phyloP scores from a whole-genome alignment of 2,888 invertebrate species.

The Drosophila macrospina region DNA sequence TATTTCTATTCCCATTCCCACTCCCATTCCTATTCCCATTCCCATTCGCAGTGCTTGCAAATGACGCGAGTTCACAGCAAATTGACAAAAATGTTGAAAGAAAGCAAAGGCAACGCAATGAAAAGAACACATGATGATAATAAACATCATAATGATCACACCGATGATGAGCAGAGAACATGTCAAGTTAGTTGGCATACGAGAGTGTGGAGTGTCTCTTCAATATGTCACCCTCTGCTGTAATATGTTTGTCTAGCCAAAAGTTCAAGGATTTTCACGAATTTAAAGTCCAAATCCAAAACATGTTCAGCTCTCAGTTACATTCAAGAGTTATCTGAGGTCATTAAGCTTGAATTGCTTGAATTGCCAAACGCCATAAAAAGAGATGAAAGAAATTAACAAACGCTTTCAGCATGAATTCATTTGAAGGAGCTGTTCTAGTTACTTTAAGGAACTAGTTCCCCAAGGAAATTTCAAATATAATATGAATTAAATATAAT shows the following conservation, averaged over 20 bases:
- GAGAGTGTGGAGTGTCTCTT: slow-evolving; percentile 1
- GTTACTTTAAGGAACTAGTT: not conserved
- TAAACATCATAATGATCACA: slow-evolving; percentile 35
- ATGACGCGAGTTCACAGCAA: slow-evolving; percentile 67
- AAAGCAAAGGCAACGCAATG: slow-evolving; percentile 55
- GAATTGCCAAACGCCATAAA: not conserved
- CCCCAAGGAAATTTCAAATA: no score
- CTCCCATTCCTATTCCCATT: slow-evolving; percentile 7
- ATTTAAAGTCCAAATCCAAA: slow-evolving; percentile 21
- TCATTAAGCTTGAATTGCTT: not conserved
- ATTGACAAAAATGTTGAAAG: slow-evolving; percentile 67
- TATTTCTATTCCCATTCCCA: not conserved
- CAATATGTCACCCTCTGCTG: slow-evolving; percentile 24
- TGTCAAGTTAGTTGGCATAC: slow-evolving; percentile 6
- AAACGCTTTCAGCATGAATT: not conserved
- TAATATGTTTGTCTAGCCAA: slow-evolving; percentile 8
- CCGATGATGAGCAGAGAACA: slow-evolving; percentile 17
- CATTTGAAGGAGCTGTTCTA: not conserved
- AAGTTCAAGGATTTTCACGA: slow-evolving; percentile 26
- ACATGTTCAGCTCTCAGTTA: not conserved
- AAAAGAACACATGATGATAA: slow-evolving; percentile 43
- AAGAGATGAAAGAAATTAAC: not conserved
- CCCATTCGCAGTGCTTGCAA: slow-evolving; percentile 44
- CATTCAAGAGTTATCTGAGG: not conserved
- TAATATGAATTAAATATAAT: no score